Percentiles rank a stretch among this genome's conserved stretches.
Evolutionary conservation across 2,888 invertebrate species (phyloP).

Genomic region (Onchidella celtica): DNA sequence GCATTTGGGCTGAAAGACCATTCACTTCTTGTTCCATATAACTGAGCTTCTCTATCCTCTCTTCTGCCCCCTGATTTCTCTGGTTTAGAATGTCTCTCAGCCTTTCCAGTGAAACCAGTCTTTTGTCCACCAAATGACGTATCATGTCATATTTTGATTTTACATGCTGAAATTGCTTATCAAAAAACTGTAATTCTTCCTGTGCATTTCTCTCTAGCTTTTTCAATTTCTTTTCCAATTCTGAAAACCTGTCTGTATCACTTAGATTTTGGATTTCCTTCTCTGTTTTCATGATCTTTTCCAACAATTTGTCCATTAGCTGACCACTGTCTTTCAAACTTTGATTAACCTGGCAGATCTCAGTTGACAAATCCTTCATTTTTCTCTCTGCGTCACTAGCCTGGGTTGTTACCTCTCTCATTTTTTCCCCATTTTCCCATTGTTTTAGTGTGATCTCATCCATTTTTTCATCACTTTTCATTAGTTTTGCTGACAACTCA

Average conservation of each 20-base stretch:
- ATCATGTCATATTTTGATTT: background rate
- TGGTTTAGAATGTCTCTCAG: background rate
- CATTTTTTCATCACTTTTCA: too few relatives aligned
- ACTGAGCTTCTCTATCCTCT: background rate
- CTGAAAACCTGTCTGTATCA: background rate
- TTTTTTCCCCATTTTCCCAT: too few relatives aligned
- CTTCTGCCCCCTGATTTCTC: background rate
- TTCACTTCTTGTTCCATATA: background rate
- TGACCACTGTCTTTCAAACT: too few relatives aligned
- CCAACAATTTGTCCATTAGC: too few relatives aligned
- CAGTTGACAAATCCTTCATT: too few relatives aligned
- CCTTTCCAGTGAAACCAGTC: background rate
- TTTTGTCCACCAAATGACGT: background rate
- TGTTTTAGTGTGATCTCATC: too few relatives aligned
- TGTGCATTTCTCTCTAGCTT: background rate
- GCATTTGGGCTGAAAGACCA: background rate
- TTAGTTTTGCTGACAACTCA: too few relatives aligned
- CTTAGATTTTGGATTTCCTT: background rate
- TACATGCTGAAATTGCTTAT: background rate
- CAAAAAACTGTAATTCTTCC: background rate
- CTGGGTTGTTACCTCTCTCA: too few relatives aligned
- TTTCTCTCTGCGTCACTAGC: too few relatives aligned
- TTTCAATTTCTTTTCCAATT: background rate
- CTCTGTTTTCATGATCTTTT: background rate
- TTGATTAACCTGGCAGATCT: too few relatives aligned